These are phyloP conservation scores for Austrofundulus limnaeus DNA, from an alignment of 2,113 vertebrate species.

Conservation along the genomic window DNA sequence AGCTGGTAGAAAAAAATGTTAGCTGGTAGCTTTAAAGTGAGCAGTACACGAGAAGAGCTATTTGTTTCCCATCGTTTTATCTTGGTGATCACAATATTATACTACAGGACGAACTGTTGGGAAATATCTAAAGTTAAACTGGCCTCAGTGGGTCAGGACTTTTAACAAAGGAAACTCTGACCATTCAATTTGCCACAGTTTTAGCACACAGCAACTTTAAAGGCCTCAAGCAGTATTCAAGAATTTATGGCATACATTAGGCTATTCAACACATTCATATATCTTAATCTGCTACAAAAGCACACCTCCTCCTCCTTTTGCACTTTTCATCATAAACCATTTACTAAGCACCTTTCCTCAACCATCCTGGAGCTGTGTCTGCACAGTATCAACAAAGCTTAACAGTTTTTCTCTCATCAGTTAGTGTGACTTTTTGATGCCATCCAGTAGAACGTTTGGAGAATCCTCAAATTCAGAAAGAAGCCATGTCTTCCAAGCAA, in stretches of 20 bases:
- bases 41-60: neutral
- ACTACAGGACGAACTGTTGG: too few relatives aligned
- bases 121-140: neutral
- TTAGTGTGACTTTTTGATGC: conserved; percentile 8
- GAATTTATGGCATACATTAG: neutral
- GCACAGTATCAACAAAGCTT: conserved; percentile 21
- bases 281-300: neutral
- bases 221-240: neutral
- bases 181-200: neutral
- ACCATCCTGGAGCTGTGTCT: conserved; percentile 23
- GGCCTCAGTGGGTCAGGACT: neutral
- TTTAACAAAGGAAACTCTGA: neutral
- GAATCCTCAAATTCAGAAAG: conserved; percentile 22
- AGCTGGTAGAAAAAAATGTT: too few relatives aligned
- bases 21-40: neutral
- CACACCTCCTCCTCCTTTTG: neutral
- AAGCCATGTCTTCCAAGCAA: conserved; percentile 31
- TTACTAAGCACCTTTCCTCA: conserved; percentile 20
- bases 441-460: conserved; percentile 5
- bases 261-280: conserved; percentile 1
- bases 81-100: too few relatives aligned
- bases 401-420: conserved; percentile 12
- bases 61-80: neutral
- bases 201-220: neutral
- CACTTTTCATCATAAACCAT: conserved; percentile 4